These are phyloP conservation scores for Pentamera pediparva DNA, from an alignment of 53 echinoderm and acorn worm species.

Conservation along the genomic window DNA sequence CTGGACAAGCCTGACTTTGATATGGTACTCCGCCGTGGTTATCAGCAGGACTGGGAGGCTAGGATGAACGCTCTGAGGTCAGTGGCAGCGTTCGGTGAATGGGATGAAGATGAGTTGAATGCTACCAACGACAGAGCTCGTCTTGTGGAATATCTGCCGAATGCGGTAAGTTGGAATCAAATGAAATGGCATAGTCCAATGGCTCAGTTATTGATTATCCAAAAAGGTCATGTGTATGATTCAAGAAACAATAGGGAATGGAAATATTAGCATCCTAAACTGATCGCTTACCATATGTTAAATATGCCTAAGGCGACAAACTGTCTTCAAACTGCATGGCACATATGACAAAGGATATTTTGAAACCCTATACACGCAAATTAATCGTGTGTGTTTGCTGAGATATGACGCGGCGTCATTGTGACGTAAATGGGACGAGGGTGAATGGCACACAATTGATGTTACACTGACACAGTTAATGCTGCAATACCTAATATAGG, in stretches of 20 bases:
- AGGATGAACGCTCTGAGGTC: constrained; percentile 57
- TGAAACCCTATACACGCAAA: no score
- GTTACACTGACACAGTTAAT: no score
- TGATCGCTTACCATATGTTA: background rate
- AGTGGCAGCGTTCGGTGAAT: constrained; percentile 61
- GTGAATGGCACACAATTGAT: no score
- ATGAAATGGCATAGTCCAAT: no score
- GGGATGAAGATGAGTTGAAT: constrained; percentile 69
- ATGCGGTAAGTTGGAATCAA: constrained; percentile 47
- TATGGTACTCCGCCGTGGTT: constrained; percentile 73
- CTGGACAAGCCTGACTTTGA: constrained; percentile 97
- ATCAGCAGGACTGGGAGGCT: constrained; percentile 77
- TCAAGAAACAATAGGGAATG: background rate
- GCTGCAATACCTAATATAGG: no score
- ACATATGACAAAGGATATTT: no score
- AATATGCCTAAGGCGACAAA: background rate
- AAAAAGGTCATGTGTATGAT: background rate
- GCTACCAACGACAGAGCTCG: constrained; percentile 71
- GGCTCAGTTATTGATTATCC: no score
- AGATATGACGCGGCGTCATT: no score
- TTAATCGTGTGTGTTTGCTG: no score
- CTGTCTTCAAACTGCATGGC: no score
- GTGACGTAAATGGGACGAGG: no score
- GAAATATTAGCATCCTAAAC: background rate
- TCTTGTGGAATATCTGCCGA: constrained; percentile 63